phyloP scores from a whole-genome alignment of 2,113 vertebrate species.

The Pygoscelis adeliae region DNA sequence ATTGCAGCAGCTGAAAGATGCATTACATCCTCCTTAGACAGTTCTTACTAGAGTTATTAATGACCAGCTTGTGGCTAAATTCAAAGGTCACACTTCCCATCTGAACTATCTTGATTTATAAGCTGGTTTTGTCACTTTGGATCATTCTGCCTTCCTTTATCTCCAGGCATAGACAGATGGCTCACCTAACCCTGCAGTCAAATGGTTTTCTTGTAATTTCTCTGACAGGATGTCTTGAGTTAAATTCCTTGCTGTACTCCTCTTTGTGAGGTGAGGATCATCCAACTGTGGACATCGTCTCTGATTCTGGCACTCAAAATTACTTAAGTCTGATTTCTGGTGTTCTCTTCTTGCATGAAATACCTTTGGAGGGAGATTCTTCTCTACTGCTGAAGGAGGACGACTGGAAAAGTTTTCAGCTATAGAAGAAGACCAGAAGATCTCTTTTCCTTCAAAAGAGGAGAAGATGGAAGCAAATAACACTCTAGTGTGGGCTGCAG shows the following conservation, averaged over 20 bases:
- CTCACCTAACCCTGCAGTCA: neutral
- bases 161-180: neutral
- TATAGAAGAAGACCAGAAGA: fast-evolving
- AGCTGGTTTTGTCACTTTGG: neutral
- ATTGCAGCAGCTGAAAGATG: neutral
- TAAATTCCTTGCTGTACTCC: neutral
- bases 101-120: neutral
- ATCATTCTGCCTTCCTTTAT: neutral
- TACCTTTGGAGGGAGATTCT: neutral
- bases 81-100: neutral
- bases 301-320: neutral
- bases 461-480: neutral
- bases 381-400: neutral
- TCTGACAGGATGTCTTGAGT: neutral
- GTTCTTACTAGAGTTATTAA: neutral
- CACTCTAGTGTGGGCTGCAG: neutral
- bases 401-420: neutral
- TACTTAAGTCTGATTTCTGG: neutral
- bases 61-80: neutral
- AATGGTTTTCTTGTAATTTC: neutral
- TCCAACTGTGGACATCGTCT: neutral
- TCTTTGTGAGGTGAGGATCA: neutral
- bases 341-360: neutral
- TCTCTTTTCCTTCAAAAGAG: neutral
- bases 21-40: neutral